Evolutionary conservation across 2,888 invertebrate species (phyloP), one percentile per base, ranked within the genome.

Genomic region (Phyllotreta striolata): DNA sequence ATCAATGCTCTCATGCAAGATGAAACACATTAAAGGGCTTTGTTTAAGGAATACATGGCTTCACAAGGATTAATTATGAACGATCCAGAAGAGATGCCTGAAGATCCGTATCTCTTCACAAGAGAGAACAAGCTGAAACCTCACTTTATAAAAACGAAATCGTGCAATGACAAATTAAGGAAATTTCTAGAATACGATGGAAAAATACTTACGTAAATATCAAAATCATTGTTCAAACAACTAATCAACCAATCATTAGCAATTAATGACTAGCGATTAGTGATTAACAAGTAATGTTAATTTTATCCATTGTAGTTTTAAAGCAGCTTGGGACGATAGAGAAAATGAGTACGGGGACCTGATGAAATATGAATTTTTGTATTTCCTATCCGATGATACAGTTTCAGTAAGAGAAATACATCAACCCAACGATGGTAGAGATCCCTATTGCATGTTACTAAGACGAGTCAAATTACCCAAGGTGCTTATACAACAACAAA

Each of bases 61-160:
- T 93, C 93, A 72, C 93, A 95, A 82, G 95, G 95, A 0, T 83
- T 95, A 55, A 88, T 89, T 66, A 79, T 95, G 46, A 87, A 88
- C 35, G 87, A 88, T 14, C 83, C 87, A 8, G 92, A 93, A 78
- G 83, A 85, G 14, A 76, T 89, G 67, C 93, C 93, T 0, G 81
- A 84, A 9, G 94, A 95, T 79, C 88, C 89, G 0, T 91, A 91
- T 77, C 85, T 83, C 0, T 80, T 84, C 60, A 75, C 85, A 77
- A 73, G 85, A 82, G 69, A 78, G 74, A 47, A 85, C 80, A 83
- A 83, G 81, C 73, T 75, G 9, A 73, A 64, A 13, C 68, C 63
- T 1, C 73, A 70, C 10, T 69, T 77, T 40, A 75, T 76, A 10
- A 79, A 77, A 71, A 80, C 81, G 0, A 78, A 81, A 4, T 71